Conservation (phyloP, 2,113 vertebrate genomes). For the Macaca mulatta region DNA sequence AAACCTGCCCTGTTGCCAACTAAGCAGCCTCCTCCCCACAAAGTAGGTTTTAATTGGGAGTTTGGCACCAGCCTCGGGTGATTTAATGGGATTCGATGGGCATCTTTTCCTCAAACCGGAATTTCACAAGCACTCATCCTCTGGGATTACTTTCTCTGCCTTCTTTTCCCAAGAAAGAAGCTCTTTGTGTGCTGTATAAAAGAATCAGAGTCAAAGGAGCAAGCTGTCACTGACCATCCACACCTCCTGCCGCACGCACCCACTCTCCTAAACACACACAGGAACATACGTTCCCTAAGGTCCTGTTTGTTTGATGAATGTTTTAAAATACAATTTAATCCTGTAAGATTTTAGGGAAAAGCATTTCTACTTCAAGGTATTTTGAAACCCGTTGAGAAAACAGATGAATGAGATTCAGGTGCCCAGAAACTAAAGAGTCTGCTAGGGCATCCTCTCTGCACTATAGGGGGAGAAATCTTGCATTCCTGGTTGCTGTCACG, state of each 20-base stretch:
- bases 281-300: not conserved
- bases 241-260: not conserved
- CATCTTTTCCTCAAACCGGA: not conserved
- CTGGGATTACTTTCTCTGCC: not conserved
- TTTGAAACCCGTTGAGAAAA: not conserved
- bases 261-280: not conserved
- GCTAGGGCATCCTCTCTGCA: not conserved
- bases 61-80: not conserved
- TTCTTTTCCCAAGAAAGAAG: not conserved
- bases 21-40: not conserved
- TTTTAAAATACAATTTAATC: conserved; percentile 26
- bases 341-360: conserved; percentile 26
- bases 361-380: not conserved
- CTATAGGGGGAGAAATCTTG: not conserved
- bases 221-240: not conserved
- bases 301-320: not conserved
- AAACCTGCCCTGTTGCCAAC: not conserved
- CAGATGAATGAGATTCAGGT: not conserved
- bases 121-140: not conserved
- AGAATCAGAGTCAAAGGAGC: not conserved
- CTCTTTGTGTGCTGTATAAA: conserved; percentile 51
- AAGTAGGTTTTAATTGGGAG: not conserved
- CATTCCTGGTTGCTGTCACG: not conserved
- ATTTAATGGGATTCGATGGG: not conserved
- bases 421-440: not conserved